Evolutionary conservation across 2,888 invertebrate species (phyloP), one percentile per base, ranked within the genome.

Genomic region (Apamea monoglypha): DNA sequence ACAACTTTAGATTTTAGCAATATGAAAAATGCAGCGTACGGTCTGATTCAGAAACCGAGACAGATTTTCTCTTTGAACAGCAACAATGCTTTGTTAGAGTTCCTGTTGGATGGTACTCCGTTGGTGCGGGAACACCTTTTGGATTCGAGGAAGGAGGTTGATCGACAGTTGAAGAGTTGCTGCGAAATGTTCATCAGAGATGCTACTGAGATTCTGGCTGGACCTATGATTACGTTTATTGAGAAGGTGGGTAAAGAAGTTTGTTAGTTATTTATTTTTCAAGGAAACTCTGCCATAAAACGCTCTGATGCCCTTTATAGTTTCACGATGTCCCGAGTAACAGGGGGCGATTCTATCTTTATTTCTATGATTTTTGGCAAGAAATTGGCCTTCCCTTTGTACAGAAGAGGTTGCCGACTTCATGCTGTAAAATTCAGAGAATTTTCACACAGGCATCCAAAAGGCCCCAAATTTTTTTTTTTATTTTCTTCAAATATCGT

Each of bases 71-170:
- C 98, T 0, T 93, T 99, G 91, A 98, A 98, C 89, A 98, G 98
- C 82, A 99, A 98, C 93, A 99, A 99, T 95, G 98, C 99, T 0
- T 94, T 99, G 71, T 94, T 99, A 21, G 99, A 99, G 93, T 99
- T 99, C 92, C 94, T 99, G 44, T 95, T 99, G 47, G 98, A 99
- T 95, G 99, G 99, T 2, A 99, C 99, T 2, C 99, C 99, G 0
- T 98, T 98, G 96, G 99, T 99, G 73, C 98, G 97, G 88, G 99
- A 99, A 93, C 98, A 99, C 92, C 97, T 99, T 81, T 97, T 99
- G 47, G 99, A 99, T 94, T 99, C 99, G 0, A 98, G 99, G 89
- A 99, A 99, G 94, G 99, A 99, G 92, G 99, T 99, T 1, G 99
- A 99, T 92, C 97, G 98, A 50, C 99, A 99, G 91, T 94, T 99